These are phyloP conservation scores for Danio tinwini DNA, from an alignment of 2,797 vertebrate genomes.

Conservation along the genomic window DNA sequence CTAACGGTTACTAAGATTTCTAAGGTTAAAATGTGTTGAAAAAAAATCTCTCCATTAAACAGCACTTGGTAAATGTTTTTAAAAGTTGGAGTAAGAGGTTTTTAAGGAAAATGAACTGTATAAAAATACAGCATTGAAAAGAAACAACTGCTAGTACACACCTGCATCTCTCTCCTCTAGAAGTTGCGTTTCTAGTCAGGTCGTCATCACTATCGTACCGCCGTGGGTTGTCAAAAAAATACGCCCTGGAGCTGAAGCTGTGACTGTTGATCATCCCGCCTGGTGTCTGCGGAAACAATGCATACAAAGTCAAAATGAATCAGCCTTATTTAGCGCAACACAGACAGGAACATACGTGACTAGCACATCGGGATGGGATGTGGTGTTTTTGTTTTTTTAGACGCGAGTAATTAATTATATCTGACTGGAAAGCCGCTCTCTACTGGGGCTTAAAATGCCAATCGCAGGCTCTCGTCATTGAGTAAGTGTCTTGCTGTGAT, in stretches of 20 bases:
- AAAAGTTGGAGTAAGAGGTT: no score
- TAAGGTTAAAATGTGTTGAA: no score
- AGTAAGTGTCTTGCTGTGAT: slow-evolving; percentile 37
- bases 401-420: slow-evolving; percentile 47
- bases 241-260: slow-evolving; percentile 92
- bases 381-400: slow-evolving; percentile 5
- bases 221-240: slow-evolving; percentile 96
- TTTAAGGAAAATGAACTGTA: no score
- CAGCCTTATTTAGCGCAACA: background rate
- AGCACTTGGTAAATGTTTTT: no score
- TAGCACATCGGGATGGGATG: background rate
- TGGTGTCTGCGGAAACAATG: slow-evolving; percentile 75
- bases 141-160: no score
- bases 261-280: slow-evolving; percentile 94
- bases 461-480: background rate
- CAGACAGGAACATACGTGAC: slow-evolving; percentile 21
- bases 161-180: slow-evolving; percentile 83
- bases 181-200: slow-evolving; percentile 84
- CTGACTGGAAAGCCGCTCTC: slow-evolving; percentile 30
- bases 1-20: no score
- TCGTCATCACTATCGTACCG: slow-evolving; percentile 96
- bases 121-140: no score
- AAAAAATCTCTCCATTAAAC: no score
- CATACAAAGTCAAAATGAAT: slow-evolving; percentile 24
- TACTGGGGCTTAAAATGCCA: slow-evolving; percentile 16